Evolutionary conservation across 2,113 vertebrate species (phyloP).

Genomic region (Australoheros scitulus): DNA sequence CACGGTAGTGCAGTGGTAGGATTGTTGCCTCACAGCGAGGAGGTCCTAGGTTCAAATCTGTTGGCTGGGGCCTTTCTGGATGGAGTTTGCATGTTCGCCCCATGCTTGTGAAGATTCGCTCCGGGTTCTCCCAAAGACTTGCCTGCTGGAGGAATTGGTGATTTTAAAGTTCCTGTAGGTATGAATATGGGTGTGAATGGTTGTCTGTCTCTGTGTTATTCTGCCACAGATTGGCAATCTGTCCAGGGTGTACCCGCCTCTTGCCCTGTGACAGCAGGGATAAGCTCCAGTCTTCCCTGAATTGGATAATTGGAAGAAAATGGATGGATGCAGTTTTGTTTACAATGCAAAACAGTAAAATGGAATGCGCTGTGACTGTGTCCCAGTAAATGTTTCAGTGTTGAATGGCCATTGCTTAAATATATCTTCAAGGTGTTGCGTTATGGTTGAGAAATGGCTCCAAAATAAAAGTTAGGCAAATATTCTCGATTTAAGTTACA

Average conservation of each 20-base stretch:
- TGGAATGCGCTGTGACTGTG: no score
- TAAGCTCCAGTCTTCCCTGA: no score
- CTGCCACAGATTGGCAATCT: no score
- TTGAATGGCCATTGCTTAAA: no score
- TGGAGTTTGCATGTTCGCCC: not conserved
- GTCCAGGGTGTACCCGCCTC: no score
- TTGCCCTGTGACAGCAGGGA: no score
- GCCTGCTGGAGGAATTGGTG: no score
- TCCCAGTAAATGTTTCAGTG: no score
- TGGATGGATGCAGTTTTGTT: constrained; percentile 1
- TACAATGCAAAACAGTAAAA: constrained; percentile 5
- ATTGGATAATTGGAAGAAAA: no score
- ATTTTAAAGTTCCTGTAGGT: no score
- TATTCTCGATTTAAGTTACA: not conserved
- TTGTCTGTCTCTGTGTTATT: not conserved
- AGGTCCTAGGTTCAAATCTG: no score
- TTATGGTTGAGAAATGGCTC: not conserved
- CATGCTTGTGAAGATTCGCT: not conserved
- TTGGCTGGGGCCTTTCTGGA: not conserved
- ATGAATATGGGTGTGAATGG: not conserved
- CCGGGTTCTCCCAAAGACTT: no score
- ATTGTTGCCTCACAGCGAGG: not conserved
- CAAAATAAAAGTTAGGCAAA: not conserved
- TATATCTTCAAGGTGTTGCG: not conserved
- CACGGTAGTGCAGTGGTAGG: not conserved